Evolutionary conservation across 1,140 invertebrate species (phyloP).

Genomic region (Uloborus diversus): DNA sequence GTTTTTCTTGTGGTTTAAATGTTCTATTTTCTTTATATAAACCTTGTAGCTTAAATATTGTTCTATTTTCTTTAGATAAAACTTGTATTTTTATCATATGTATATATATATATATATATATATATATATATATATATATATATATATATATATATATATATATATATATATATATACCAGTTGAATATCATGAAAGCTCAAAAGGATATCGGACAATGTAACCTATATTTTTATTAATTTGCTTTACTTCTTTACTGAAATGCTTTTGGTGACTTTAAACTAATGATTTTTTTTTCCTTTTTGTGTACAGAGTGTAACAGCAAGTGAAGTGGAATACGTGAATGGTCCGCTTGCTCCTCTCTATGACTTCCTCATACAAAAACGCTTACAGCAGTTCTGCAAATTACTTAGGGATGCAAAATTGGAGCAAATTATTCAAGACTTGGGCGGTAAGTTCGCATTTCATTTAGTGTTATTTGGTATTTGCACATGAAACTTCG

Average conservation of each 20-base stretch:
- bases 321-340: slow-evolving; percentile 41
- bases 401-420: slow-evolving; percentile 36
- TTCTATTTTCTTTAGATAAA: too few species aligned
- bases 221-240: not conserved
- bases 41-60: too few species aligned
- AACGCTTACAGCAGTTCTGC: slow-evolving; percentile 13
- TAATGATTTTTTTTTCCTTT: too few species aligned
- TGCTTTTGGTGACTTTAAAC: too few species aligned
- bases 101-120: too few species aligned
- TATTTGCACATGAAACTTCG: not conserved
- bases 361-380: slow-evolving; percentile 38
- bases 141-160: too few species aligned
- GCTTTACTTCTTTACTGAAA: not conserved
- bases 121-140: too few species aligned
- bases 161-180: not conserved
- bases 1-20: too few species aligned
- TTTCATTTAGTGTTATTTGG: not conserved
- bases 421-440: slow-evolving; percentile 6
- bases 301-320: slow-evolving; percentile 3
- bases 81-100: too few species aligned
- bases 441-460: slow-evolving; percentile 14
- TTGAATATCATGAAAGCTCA: not conserved
- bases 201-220: not conserved
- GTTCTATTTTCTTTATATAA: too few species aligned
- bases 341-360: slow-evolving; percentile 35